Evolutionary conservation across 2,113 vertebrate genomes (phyloP), one percentile per base, ranked within the genome.

Genomic region (Sinocyclocheilus grahami): DNA sequence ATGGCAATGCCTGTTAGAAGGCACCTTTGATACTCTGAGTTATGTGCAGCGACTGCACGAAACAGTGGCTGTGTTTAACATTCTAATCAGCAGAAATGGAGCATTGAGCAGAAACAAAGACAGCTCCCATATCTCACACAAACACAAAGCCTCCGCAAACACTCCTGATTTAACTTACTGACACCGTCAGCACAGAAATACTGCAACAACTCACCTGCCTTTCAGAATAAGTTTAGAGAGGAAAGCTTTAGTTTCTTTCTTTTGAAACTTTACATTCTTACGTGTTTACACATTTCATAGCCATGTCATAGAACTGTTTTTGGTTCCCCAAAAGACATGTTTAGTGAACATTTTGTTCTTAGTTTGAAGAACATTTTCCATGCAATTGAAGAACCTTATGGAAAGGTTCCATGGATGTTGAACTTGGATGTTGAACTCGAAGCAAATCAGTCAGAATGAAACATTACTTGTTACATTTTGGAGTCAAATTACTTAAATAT

Each of bases 41-140:
- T 86, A 86, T 81, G 89, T 82, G 82, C 86, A 42, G 69, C 75
- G 63, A 87, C 48, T 14, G 69, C 86, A 76, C 37, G 78, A 85
- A 53, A 88, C 78, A 89, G 88, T 80, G 60, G 58, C 53, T 55
- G 71, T 84, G 88, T 89, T 89, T 85, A 82, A 85, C 86, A 58
- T 85, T 51, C 30, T 82, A 42, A 84, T 86, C 82, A 71, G 55
- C 67, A 69, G 83, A 88, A 82, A 88, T 53, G 48, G 48, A 85
- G 63, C 60, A 60, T 27, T 71, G 37, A 51, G 53, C 58, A 55
- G 55, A 33, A 71, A 89, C 85, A 90, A 90, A 82, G 84, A 78
- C 69, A 48, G 51, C 58, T 71, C 62, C 14, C 58, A 62, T 89
- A 90, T 90, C 87, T 87, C 85, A 55, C 30, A 14, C 84, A 67